Base-by-base conservation (phyloP, 1,140 invertebrate species). In the Calliphora vicina region DNA sequence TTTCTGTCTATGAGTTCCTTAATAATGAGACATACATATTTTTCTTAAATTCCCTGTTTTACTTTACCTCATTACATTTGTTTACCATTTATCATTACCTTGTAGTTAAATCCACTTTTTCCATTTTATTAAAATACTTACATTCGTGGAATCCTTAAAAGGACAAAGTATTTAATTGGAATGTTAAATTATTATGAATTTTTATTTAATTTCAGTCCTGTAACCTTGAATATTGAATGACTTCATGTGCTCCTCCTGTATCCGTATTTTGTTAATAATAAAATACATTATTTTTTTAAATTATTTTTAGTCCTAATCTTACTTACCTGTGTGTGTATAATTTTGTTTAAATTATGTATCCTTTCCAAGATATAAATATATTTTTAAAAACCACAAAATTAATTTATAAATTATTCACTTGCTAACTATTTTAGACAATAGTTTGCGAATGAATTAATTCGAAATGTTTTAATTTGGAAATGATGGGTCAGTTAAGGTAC, bases 121-220 rank as follows among this genome's bases (percentile, higher is more conserved):
- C n/a, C n/a, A n/a, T n/a, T n/a, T n/a, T n/a, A n/a, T 29, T 3
- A 29, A 29, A 29, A 29, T 29, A 29, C 29, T 67, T 23, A 0
- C 9, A 67, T 23, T 67, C n/a, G n/a, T n/a, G n/a, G n/a, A n/a
- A n/a, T n/a, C 20, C 61, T 67, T 2, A 23, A 25, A 25, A 67
- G 25, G 0, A 23, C 2, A 67, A 67, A 67, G n/a, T 67, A 67
- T 23, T 67, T 23, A 23, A 67, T 67, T 67, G n/a, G 20, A 67
- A 67, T 23, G 20, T 12, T 25, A 57, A 67, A 23, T 50, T 50
- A 67, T 67, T 57, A 15, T 57, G 50, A 57, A 17, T 1, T 67
- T 67, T 67, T 67, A 23, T 67, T 67, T 67, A 23, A 67, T 67
- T 67, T 67, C 61, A 67, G 61, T 67, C 23, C 61, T 67, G 20